Conservation (phyloP, 2,888 invertebrate species). For the Mimachlamys varia region DNA sequence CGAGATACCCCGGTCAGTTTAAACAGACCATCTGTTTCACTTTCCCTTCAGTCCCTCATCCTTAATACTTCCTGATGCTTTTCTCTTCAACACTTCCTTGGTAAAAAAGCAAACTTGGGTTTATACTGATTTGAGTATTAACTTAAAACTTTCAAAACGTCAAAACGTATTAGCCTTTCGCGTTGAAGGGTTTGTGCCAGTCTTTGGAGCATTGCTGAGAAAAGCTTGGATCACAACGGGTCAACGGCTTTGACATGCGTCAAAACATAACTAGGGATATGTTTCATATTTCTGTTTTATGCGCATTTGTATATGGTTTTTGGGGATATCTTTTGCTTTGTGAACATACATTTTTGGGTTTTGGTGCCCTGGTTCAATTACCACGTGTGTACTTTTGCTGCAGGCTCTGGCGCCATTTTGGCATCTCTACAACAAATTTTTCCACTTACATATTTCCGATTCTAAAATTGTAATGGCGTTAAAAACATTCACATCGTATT, state of each 20-base stretch:
- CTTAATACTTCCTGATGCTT: conserved; percentile 4
- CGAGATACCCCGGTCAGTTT: neutral
- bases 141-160: conserved; percentile 34
- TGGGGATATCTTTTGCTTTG: neutral
- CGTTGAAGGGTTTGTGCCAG: conserved; percentile 15
- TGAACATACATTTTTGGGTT: neutral
- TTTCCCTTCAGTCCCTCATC: neutral
- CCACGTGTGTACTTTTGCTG: neutral
- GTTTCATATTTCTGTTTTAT: conserved; percentile 13
- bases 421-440: neutral
- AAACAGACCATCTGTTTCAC: conserved; percentile 3
- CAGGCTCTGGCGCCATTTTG: neutral
- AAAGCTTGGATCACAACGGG: conserved; percentile 5
- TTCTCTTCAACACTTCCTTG: neutral
- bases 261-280: conserved; percentile 9
- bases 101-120: neutral
- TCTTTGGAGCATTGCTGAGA: conserved; percentile 14
- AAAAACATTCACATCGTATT: neutral
- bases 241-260: conserved; percentile 21
- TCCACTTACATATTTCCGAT: neutral
- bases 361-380: neutral
- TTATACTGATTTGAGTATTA: conserved; percentile 31
- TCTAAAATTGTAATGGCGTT: neutral
- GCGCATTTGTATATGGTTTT: neutral
- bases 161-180: conserved; percentile 29